These are phyloP conservation scores for Habroteleia sp. DNA, from an alignment of 2,888 invertebrate genomes.

Conservation along the genomic window DNA sequence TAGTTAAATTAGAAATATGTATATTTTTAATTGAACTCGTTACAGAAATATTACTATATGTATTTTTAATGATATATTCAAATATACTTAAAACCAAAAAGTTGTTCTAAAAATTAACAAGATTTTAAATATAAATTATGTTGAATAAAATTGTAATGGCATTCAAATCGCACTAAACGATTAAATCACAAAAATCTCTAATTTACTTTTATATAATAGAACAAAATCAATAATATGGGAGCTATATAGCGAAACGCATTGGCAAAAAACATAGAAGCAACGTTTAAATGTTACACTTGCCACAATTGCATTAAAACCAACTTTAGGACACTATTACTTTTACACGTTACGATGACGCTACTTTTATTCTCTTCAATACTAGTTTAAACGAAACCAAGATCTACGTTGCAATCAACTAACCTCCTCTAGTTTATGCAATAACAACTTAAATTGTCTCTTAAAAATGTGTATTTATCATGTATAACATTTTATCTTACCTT, in stretches of 20 bases:
- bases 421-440: constrained; percentile 5
- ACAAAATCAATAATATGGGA: constrained; percentile 40
- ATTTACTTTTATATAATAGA: constrained; percentile 37
- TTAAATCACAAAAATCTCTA: constrained; percentile 37
- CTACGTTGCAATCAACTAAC: constrained; percentile 13
- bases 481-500: constrained; percentile 11
- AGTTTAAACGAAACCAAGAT: constrained; percentile 32
- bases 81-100: too few relatives aligned
- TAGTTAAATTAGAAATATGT: too few relatives aligned
- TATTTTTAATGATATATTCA: too few relatives aligned
- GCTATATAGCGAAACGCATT: constrained; percentile 34
- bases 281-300: constrained; percentile 50
- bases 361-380: constrained; percentile 46
- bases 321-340: constrained; percentile 49
- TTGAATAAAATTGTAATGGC: too few relatives aligned
- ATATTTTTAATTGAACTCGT: too few relatives aligned
- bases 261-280: constrained; percentile 26
- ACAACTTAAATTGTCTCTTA: constrained; percentile 21
- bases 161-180: too few relatives aligned
- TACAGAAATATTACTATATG: too few relatives aligned
- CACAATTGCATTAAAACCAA: constrained; percentile 59
- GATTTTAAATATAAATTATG: too few relatives aligned
- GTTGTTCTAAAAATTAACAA: too few relatives aligned
- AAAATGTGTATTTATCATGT: constrained; percentile 25
- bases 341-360: constrained; percentile 37